These are phyloP conservation scores for Polyodon spathula DNA, from an alignment of 2,113 vertebrate genomes.

Conservation along the genomic window DNA sequence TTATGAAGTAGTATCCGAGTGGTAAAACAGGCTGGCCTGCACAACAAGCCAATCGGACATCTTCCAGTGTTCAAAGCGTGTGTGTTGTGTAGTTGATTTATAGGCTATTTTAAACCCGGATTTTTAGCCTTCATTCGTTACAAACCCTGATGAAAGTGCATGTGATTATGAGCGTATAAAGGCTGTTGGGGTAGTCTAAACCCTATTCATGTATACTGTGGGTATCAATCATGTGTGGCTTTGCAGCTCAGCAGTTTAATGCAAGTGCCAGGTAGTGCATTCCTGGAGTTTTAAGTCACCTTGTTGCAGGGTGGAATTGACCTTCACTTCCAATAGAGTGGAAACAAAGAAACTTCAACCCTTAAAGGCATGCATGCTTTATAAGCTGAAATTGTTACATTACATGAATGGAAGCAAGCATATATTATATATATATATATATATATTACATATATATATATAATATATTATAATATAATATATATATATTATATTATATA, in stretches of 20 bases:
- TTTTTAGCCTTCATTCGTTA: not conserved
- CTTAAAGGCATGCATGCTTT: not conserved
- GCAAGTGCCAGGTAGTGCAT: not conserved
- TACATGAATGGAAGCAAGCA: too few relatives aligned
- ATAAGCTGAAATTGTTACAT: not conserved
- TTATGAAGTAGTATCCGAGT: too few relatives aligned
- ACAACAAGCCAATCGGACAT: not conserved
- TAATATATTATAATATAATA: too few relatives aligned
- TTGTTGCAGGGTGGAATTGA: not conserved
- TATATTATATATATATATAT: too few relatives aligned
- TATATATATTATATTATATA: too few relatives aligned
- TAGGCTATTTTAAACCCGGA: slow-evolving; percentile 5
- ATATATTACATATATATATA: too few relatives aligned
- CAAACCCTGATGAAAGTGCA: not conserved
- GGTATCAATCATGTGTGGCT: slow-evolving; percentile 1
- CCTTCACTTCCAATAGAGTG: not conserved
- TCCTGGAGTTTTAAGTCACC: not conserved
- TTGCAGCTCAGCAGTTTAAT: not conserved
- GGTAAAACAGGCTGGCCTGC: not conserved
- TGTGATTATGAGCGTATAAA: not conserved
- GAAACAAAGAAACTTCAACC: not conserved
- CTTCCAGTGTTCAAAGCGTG: not conserved
- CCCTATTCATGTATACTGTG: not conserved
- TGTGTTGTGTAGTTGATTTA: not conserved
- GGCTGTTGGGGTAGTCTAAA: not conserved